A percentile compares a stretch with the other conserved stretches of the same genome.
phyloP scores from a whole-genome alignment of 2,113 vertebrate species.

The Vidua macroura region DNA sequence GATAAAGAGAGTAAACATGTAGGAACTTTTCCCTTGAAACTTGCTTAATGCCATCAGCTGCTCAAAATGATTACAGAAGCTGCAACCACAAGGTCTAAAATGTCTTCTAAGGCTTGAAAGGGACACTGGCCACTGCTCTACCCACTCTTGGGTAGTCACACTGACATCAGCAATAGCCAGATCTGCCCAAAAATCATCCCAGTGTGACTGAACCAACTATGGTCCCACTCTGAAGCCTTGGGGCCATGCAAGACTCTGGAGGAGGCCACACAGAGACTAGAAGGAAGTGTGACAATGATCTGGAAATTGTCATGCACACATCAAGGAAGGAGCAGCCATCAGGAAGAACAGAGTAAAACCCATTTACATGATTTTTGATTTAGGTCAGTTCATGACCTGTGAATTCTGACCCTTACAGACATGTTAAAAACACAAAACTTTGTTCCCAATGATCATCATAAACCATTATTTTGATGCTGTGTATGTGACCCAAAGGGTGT shows the following conservation, averaged over 20 bases:
- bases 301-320: background rate
- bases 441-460: fast-evolving
- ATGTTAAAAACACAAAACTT: background rate
- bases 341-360: background rate
- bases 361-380: background rate
- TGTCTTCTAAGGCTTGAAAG: background rate
- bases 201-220: background rate
- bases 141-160: background rate
- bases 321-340: background rate
- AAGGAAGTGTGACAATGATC: background rate
- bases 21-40: constrained; percentile 24
- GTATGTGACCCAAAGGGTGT: background rate
- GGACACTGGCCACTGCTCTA: background rate
- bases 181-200: background rate
- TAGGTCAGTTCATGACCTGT: background rate
- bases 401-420: background rate
- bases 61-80: background rate
- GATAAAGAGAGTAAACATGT: constrained; percentile 13
- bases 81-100: background rate
- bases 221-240: background rate
- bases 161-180: background rate
- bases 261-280: background rate
- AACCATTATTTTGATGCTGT: background rate
- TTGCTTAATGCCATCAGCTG: background rate
- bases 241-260: background rate